Conservation (phyloP, 2,797 vertebrate species). For the Octomys mimax region DNA sequence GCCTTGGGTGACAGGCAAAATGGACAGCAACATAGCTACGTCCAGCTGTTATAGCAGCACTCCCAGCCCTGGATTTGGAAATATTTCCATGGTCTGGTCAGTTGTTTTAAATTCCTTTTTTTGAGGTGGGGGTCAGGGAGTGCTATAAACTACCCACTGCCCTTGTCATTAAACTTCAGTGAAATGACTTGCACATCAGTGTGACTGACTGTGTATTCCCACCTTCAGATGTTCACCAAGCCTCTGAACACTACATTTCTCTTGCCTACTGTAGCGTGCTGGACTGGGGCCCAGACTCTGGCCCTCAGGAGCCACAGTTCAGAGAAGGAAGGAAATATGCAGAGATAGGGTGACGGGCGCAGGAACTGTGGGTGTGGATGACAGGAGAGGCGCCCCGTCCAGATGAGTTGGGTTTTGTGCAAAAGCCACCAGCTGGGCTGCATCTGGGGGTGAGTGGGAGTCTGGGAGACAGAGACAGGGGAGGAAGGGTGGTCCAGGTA, state of each 20-base stretch:
- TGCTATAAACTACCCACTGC: not conserved
- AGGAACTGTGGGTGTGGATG: not conserved
- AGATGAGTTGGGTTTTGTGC: not conserved
- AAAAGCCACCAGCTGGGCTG: constrained; percentile 70
- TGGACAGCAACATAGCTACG: not conserved
- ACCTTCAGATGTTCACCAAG: not conserved
- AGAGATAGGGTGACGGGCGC: not conserved
- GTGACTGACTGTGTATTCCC: not conserved
- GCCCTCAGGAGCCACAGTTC: not conserved
- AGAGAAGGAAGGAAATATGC: not conserved
- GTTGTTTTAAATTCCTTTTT: not conserved
- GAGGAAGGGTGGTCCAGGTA: constrained; percentile 46
- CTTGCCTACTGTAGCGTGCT: not conserved
- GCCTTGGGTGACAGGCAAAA: not conserved
- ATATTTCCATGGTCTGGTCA: not conserved
- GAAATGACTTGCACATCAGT: not conserved
- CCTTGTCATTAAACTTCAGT: not conserved
- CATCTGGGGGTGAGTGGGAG: constrained; percentile 71
- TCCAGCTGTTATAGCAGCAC: not conserved
- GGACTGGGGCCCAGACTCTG: not conserved
- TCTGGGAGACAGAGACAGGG: not conserved
- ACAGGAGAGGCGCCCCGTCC: not conserved
- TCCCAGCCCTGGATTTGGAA: not conserved
- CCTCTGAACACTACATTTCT: not conserved
- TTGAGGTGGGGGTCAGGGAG: not conserved